Evolutionary conservation across 2,888 invertebrate genomes (phyloP), one percentile per base, ranked within the genome.

Genomic region (Tipula helvola): DNA sequence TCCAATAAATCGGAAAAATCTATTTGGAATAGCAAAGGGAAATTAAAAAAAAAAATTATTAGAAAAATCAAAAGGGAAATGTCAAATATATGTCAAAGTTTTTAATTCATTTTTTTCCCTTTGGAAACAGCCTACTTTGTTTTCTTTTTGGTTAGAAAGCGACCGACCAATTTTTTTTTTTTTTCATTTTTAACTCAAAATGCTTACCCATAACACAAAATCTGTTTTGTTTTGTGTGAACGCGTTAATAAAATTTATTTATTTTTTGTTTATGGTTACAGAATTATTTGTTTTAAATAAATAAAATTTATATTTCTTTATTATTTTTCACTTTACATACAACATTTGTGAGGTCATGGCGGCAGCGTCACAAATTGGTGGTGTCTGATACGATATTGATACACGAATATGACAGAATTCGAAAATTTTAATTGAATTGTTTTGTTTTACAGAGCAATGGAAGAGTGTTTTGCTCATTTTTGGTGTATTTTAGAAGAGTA

Each of bases 341-440:
- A 44, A 86, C 36, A 44, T 86, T 86, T 86, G 86, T 86, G 86
- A 86, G 44, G 86, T 86, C 86, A 86, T 86, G 86, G 86, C 86
- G 86, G 86, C 86, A 86, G 86, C 86, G 86, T 86, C 86, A 86
- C 86, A 86, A 86, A 84, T 71, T 84, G 84, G 84, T 84, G 41
- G 36, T 84, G 84, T 84, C 84, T 39, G 36, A 84, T 84, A 28
- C 16, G 52, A 57, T 57, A n/a, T 28, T 28, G 28, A 28, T 28
- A 2, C n/a, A 16, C 71, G 71, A 71, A 71, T 71, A 5, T 71
- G 71, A 71, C 71, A 71, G 71, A 71, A 28, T 71, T 71, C 10
- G 71, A 12, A 71, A 71, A 71, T 71, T 18, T 71, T 71, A 0
- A 71, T 28, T 28, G 28, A 52, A 52, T 8, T 52, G 5, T 3